These are phyloP conservation scores for Uria aalge DNA, from an alignment of 2,113 vertebrate species.

Conservation along the genomic window DNA sequence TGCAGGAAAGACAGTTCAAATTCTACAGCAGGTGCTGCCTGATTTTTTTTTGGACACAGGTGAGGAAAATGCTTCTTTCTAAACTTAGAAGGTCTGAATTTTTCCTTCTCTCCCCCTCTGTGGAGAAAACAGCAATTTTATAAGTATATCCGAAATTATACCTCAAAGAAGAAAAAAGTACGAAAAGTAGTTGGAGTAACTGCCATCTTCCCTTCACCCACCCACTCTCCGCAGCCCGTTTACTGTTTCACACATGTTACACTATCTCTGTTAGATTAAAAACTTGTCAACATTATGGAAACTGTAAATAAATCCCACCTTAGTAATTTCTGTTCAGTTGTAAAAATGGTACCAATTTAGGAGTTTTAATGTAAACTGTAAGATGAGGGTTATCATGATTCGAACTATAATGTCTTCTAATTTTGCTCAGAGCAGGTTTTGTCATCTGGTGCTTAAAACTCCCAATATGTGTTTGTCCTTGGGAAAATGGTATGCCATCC, in stretches of 20 bases:
- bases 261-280: not conserved
- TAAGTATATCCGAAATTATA: not conserved
- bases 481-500: not conserved
- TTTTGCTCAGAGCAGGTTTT: not conserved
- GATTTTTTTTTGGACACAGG: not conserved
- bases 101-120: not conserved
- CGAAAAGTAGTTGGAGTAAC: not conserved
- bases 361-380: not conserved
- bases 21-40: not conserved
- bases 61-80: not conserved
- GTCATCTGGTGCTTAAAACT: not conserved
- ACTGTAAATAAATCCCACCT: not conserved
- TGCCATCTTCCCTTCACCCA: not conserved
- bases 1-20: not conserved
- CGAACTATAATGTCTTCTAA: not conserved
- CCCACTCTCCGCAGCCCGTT: not conserved
- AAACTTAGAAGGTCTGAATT: not conserved
- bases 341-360: not conserved
- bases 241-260: not conserved
- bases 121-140: not conserved
- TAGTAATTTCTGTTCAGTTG: not conserved
- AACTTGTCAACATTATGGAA: not conserved
- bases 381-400: not conserved
- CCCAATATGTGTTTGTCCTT: not conserved
- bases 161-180: not conserved